A percentile compares a stretch with the other conserved stretches of the same genome.
Evolutionary conservation across 37 sponge, comb jelly and placozoan genomes (phyloP).

Genomic region (Chondrilla cf. caribensis): DNA sequence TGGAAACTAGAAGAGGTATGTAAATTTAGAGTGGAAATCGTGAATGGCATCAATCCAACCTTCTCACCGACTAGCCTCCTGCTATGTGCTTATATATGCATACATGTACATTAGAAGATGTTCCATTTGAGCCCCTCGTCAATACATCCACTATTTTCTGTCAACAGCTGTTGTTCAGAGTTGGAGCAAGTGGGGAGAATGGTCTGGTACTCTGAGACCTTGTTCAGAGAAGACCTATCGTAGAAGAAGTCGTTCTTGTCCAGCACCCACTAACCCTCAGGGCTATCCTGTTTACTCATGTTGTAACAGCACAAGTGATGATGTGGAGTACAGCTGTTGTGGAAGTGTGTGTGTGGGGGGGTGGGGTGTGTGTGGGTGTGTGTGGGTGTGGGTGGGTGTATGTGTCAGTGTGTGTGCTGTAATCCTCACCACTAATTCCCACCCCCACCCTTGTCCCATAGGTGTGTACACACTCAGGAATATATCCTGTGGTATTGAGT

Average conservation of each 20-base stretch:
- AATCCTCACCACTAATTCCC: too few relatives aligned
- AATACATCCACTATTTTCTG: too few relatives aligned
- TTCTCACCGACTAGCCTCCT: too few relatives aligned
- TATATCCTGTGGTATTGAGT: too few relatives aligned
- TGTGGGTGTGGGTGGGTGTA: not conserved
- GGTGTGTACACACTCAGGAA: too few relatives aligned
- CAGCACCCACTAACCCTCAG: not conserved
- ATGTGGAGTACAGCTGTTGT: constrained; percentile 2
- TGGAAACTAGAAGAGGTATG: constrained; percentile 9
- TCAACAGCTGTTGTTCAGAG: not conserved
- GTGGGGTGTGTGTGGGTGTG: not conserved
- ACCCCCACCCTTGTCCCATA: too few relatives aligned
- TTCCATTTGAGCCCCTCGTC: too few relatives aligned
- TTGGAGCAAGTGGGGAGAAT: not conserved
- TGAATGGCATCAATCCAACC: not conserved
- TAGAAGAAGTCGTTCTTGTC: not conserved
- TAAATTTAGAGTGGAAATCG: not conserved
- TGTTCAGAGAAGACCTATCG: constrained; percentile 1
- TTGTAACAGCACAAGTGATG: not conserved
- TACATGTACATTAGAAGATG: too few relatives aligned
- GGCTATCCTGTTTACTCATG: not conserved
- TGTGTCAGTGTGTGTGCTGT: too few relatives aligned
- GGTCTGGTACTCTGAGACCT: not conserved
- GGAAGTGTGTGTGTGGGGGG: not conserved
- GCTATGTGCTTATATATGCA: too few relatives aligned